Base-by-base conservation (phyloP, 2,797 vertebrate genomes). In the Pyrocephalus nanus region DNA sequence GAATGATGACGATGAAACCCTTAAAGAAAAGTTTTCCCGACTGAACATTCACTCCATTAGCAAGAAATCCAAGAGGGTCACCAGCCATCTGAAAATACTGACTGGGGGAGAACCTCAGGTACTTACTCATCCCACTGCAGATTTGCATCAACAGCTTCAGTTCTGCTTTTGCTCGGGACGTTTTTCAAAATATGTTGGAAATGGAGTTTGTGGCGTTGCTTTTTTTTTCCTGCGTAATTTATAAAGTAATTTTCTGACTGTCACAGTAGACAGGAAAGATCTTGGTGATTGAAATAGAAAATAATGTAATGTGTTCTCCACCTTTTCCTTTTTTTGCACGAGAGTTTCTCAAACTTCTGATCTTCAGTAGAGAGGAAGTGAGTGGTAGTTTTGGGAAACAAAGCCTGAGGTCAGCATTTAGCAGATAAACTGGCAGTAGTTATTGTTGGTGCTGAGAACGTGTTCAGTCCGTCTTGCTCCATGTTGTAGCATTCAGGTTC, bases 31-130 rank as follows among this genome's bases (percentile, higher is more conserved):
- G 97, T 96, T 99, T 77, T 98, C 99, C 85, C 99, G 98, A 96
- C 96, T 99, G 76, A 99, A 98, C 96, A 99, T 99, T 95, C 99
- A 99, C 95, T 99, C 99, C 27, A 99, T 99, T 95, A 98, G 98
- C 76, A 99, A 99, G 97, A 99, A 99, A 97, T 99, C 99, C 5
- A 99, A 99, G 97, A 98, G 99, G 88, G 99, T 99, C 87, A 99
- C 99, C 30, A 98, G 99, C 32, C 99, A 98, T 86, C 98, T 99
- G 80, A 99, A 99, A 97, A 99, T 99, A 88, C 98, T 99, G 91
- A 99, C 99, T 0, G 98, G 99, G 76, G 98, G 98, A 87, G 99
- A 99, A 95, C 98, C 98, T 78, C 99, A 99, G 99, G 99, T 99
- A 98, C 80, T 89, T 73, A 82, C n/a, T 93, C 57, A 88, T 88